Percentiles rank a stretch among this genome's conserved stretches.
phyloP scores from a whole-genome alignment of 1,140 invertebrate species.

The Ceratina australensis region DNA sequence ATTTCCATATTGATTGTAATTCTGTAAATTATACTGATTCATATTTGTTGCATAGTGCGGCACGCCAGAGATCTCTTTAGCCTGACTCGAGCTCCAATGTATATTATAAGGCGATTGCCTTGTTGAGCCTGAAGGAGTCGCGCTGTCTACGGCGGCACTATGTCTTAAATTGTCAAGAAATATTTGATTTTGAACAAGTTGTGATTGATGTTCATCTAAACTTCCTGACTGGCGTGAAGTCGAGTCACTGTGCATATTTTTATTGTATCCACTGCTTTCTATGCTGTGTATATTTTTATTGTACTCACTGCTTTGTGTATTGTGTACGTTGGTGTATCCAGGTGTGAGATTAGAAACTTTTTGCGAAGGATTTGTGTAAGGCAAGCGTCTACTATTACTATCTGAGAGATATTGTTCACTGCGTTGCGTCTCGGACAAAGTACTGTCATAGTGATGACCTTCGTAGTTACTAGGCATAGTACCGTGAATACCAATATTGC shows the following conservation, averaged over 20 bases:
- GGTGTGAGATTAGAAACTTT: background rate
- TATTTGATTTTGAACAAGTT: slow-evolving; percentile 15
- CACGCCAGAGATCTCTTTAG: background rate
- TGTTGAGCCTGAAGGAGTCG: background rate
- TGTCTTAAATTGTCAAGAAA: slow-evolving; percentile 9
- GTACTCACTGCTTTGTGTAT: slow-evolving; percentile 14
- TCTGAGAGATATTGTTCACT: slow-evolving; percentile 32
- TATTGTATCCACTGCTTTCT: slow-evolving; percentile 21
- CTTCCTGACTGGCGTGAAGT: background rate
- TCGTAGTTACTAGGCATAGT: slow-evolving; percentile 43
- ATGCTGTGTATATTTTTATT: slow-evolving; percentile 3
- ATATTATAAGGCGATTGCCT: slow-evolving; percentile 35
- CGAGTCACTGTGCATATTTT: slow-evolving; percentile 2
- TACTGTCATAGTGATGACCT: background rate
- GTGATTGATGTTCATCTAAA: slow-evolving; percentile 23
- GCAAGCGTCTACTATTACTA: background rate
- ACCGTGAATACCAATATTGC: slow-evolving; percentile 32
- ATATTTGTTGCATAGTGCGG: background rate
- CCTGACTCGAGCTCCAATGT: no score
- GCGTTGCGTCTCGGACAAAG: slow-evolving; percentile 21
- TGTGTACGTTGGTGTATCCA: slow-evolving; percentile 19
- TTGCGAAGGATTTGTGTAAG: slow-evolving; percentile 24
- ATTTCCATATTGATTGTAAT: slow-evolving; percentile 27
- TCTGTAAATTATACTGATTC: slow-evolving; percentile 15
- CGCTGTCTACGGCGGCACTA: background rate